These are phyloP conservation scores for Lampris incognitus DNA, from an alignment of 2,113 vertebrate genomes.

Conservation along the genomic window DNA sequence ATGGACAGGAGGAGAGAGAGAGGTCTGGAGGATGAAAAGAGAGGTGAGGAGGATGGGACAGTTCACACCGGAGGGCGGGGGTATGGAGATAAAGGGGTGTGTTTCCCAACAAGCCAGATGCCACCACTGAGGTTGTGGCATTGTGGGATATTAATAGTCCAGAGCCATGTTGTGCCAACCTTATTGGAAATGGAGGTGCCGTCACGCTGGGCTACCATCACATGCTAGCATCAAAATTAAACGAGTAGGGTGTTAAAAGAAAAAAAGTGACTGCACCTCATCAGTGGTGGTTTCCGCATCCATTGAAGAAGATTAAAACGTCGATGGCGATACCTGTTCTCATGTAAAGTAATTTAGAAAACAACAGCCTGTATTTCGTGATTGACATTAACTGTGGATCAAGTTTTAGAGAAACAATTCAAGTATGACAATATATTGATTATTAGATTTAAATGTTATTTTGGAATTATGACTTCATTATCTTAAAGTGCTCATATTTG, in stretches of 20 bases:
- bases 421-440: too few species aligned
- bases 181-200: constrained; percentile 72
- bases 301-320: constrained; percentile 20
- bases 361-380: not conserved
- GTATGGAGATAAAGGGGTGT: constrained; percentile 12
- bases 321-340: not conserved
- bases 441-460: too few species aligned
- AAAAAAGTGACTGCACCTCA: constrained; percentile 26
- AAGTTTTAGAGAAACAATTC: not conserved
- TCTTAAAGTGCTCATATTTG: too few species aligned
- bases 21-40: not conserved
- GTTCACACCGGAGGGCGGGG: not conserved
- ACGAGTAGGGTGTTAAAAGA: constrained; percentile 69
- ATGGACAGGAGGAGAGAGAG: constrained; percentile 22
- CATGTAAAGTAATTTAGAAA: constrained; percentile 14
- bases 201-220: constrained; percentile 60
- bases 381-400: not conserved
- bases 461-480: too few species aligned
- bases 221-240: constrained; percentile 79
- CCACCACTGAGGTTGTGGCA: constrained; percentile 77
- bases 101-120: constrained; percentile 76
- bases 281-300: constrained; percentile 22
- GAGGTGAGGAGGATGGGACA: constrained; percentile 35
- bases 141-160: constrained; percentile 80
- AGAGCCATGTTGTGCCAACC: constrained; percentile 72